Evolutionary conservation across 1,140 invertebrate genomes (phyloP).

Genomic region (Drosophila cardini): DNA sequence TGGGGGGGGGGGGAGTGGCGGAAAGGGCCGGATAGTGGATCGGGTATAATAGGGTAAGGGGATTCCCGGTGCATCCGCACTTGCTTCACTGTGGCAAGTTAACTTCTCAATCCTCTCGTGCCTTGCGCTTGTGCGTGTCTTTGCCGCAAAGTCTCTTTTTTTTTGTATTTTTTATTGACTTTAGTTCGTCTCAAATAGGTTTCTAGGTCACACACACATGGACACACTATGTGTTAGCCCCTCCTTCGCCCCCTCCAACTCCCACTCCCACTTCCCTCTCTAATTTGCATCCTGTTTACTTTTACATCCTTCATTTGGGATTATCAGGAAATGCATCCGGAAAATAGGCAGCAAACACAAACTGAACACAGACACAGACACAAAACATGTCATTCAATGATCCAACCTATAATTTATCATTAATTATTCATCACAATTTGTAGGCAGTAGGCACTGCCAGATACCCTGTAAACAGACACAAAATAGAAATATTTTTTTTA

Average conservation of each 20-base stretch:
- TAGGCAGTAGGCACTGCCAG: background rate
- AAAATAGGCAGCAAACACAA: background rate
- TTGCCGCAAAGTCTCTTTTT: slow-evolving; percentile 36
- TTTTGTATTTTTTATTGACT: slow-evolving; percentile 69
- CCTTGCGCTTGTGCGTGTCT: slow-evolving; percentile 46
- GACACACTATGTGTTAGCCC: slow-evolving; percentile 10
- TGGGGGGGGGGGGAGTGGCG: background rate
- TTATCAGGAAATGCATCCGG: slow-evolving; percentile 7
- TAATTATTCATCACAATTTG: background rate
- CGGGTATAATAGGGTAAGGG: background rate
- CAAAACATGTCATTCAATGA: background rate
- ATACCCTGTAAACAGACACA: background rate
- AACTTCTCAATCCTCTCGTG: slow-evolving; percentile 3
- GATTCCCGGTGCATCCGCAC: slow-evolving; percentile 20
- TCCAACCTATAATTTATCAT: background rate
- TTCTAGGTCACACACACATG: slow-evolving; percentile 68
- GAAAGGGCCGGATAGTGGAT: no score
- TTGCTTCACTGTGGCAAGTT: slow-evolving; percentile 10
- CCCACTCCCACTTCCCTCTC: background rate
- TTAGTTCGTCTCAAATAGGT: slow-evolving; percentile 71
- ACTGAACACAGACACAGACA: background rate
- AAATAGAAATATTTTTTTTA: background rate
- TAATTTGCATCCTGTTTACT: slow-evolving; percentile 8
- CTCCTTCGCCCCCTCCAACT: background rate
- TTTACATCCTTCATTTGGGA: background rate